phyloP scores from a whole-genome alignment of 2,113 vertebrate species.

The Passer domesticus region DNA sequence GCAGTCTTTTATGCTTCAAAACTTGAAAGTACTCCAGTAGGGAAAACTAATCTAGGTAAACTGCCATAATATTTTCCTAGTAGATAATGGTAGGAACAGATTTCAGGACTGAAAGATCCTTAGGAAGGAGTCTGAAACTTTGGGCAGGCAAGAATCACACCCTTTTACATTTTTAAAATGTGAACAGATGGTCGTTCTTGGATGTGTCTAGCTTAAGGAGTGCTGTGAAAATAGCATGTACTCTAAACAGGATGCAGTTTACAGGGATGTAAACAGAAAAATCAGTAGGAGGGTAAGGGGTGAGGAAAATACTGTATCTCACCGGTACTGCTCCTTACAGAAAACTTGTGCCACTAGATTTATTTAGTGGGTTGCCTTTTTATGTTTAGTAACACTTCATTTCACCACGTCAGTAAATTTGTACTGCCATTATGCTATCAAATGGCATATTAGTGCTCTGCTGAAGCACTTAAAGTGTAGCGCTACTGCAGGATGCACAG shows the following conservation, averaged over 20 bases:
- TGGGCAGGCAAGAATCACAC: background rate
- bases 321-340: background rate
- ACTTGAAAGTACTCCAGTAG: background rate
- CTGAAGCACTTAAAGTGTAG: background rate
- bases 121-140: background rate
- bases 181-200: slow-evolving; percentile 30
- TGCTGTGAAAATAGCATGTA: slow-evolving; percentile 27
- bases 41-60: background rate
- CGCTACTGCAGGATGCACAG: background rate
- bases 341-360: background rate
- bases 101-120: background rate
- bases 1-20: background rate
- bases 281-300: background rate
- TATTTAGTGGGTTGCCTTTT: slow-evolving; percentile 38
- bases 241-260: slow-evolving; percentile 29
- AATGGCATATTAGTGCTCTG: background rate
- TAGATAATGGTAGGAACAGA: background rate
- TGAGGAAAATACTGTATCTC: background rate
- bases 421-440: slow-evolving; percentile 10
- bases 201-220: background rate
- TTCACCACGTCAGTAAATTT: background rate
- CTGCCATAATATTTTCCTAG: background rate
- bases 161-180: background rate
- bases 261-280: slow-evolving; percentile 36
- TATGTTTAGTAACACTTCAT: slow-evolving; percentile 15